Evolutionary conservation across 1,140 invertebrate genomes (phyloP).

Genomic region (Trichonephila clavata): DNA sequence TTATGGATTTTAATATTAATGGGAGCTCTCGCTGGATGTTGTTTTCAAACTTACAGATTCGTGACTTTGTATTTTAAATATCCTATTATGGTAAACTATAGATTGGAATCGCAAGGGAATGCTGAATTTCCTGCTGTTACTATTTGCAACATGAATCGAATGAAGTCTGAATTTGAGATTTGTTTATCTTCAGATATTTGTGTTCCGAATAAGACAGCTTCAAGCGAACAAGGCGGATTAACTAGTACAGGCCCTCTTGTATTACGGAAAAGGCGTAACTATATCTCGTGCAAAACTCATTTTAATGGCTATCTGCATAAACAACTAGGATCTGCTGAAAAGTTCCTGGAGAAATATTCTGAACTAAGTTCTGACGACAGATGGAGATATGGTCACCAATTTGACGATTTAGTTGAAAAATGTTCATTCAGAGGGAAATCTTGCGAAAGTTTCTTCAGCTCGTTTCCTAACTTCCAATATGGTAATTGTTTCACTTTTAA

Average conservation of each 20-base stretch:
- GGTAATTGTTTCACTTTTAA: slow-evolving; percentile 48
- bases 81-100: background rate
- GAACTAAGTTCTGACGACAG: background rate
- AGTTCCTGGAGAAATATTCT: too few species aligned
- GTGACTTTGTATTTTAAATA: background rate
- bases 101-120: background rate
- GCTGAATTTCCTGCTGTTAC: background rate
- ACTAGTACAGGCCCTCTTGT: background rate
- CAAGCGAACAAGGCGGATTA: background rate
- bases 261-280: background rate
- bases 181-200: background rate
- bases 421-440: background rate
- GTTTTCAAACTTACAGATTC: background rate
- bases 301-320: too few species aligned
- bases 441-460: background rate
- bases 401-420: background rate
- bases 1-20: background rate
- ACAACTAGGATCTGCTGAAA: too few species aligned
- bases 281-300: too few species aligned
- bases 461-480: background rate
- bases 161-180: background rate
- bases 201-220: too few species aligned
- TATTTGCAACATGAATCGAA: slow-evolving; percentile 12
- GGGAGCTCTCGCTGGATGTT: background rate
- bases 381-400: background rate